Base-by-base conservation (phyloP, 2,888 invertebrate genomes). In the Hirtodrosophila trivittata region DNA sequence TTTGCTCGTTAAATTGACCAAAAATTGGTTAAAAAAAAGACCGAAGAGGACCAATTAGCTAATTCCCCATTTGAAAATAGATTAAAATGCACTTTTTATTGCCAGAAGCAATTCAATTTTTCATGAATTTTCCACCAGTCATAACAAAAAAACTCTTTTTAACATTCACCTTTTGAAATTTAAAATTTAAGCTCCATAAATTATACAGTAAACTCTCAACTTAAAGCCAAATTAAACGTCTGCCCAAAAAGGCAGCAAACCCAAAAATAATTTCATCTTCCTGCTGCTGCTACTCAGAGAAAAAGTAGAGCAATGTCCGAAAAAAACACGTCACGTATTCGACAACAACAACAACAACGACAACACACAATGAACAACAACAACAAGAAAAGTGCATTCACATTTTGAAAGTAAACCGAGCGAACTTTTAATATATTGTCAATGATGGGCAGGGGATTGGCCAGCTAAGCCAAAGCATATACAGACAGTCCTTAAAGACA, bases 331-430 rank as follows among this genome's bases (percentile, higher is more conserved):
- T 75, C 72, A 72, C 72, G 72, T 72, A 66, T 57, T 35, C 54
- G 42, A 41, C 38, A 39, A 50, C 59, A 64, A 41, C 41, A 68
- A 51, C 14, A 64, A 43, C 43, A 56, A 42, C 38, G 43, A 42
- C 38, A 47, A 39, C 47, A 37, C n/a, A 42, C 38, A 25, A 49
- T 16, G 18, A 2, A 21, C 5, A 21, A 21, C 18, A 21, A 21
- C 18, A 25, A 41, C 42, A 63, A 63, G 57, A 75, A 75, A 60
- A 72, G 83, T 80, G 86, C 78, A 80, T 80, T 82, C 86, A 78
- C 86, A 83, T 84, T 77, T 77, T 64, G 77, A 80, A 77, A 77
- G 77, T 80, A 58, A 68, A 66, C 58, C 72, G 65, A 59, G 73
- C 45, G 49, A 75, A 73, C 63, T 73, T 77, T 82, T 68, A 72